These are phyloP conservation scores for Gasterosteus aculeatus DNA, from an alignment of 2,113 vertebrate species.

Conservation along the genomic window DNA sequence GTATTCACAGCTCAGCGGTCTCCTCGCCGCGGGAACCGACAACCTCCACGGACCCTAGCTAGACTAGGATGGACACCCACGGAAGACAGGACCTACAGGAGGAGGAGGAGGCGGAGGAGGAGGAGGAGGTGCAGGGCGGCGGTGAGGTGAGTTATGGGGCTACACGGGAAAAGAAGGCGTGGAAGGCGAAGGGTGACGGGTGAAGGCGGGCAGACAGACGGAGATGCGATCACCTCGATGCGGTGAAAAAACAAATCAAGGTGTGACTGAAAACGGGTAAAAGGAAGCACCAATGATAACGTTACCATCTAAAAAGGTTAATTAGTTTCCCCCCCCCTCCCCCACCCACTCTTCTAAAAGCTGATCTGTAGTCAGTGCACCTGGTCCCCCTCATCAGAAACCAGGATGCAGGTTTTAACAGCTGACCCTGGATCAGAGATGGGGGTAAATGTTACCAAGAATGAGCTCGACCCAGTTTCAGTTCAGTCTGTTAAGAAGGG, in stretches of 20 bases:
- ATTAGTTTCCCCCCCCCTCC: slow-evolving; percentile 28
- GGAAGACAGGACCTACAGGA: slow-evolving; percentile 65
- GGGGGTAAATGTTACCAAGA: slow-evolving; percentile 27
- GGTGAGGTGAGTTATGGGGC: slow-evolving; percentile 58
- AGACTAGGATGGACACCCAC: slow-evolving; percentile 44
- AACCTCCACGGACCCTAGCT: slow-evolving; percentile 47
- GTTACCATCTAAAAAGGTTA: slow-evolving; percentile 57
- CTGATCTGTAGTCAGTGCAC: slow-evolving; percentile 42
- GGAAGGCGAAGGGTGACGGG: slow-evolving; percentile 52
- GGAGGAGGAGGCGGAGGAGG: not conserved
- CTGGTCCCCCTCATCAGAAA: slow-evolving; percentile 8
- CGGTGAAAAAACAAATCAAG: slow-evolving; percentile 52
- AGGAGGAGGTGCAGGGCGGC: slow-evolving; percentile 47
- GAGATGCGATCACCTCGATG: slow-evolving; percentile 45
- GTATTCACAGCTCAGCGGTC: slow-evolving; percentile 74
- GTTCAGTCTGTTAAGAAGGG: slow-evolving; percentile 37
- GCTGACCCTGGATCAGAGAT: slow-evolving; percentile 53
- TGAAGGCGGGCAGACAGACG: slow-evolving; percentile 47
- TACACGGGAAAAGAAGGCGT: slow-evolving; percentile 41
- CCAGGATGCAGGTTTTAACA: slow-evolving; percentile 5
- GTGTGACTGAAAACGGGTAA: slow-evolving; percentile 52
- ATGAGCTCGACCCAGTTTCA: slow-evolving; percentile 59
- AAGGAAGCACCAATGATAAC: slow-evolving; percentile 79
- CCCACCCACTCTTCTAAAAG: slow-evolving; percentile 15
- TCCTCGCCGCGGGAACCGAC: slow-evolving; percentile 45